Evolutionary conservation across 2,888 invertebrate species (phyloP), one percentile per base, ranked within the genome.

Genomic region (Melanotus villosus): DNA sequence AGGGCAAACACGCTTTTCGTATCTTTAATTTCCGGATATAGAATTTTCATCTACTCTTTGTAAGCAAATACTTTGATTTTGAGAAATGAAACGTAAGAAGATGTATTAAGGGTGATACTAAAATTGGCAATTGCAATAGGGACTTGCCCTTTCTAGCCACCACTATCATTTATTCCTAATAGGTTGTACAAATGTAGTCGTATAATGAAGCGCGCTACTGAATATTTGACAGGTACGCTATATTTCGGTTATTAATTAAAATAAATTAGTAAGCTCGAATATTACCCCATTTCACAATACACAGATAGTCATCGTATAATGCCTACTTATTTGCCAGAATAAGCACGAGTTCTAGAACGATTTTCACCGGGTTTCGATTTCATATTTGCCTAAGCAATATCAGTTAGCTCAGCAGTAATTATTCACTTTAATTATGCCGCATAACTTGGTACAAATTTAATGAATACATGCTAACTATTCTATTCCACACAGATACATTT

Each of bases 361-460:
- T 30, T 43, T 60, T 43, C 59, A 32, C 59, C 9, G 43, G 21
- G 59, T 16, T 32, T 60, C 59, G 59, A 60, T 60, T 45, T 21
- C 34, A 45, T 60, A 60, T 60, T 60, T 60, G 21, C 34, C n/a
- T 19, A 45, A 32, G 34, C 59, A 47, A 34, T 54, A 56, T 16
- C 52, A 56, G 34, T 18, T 36, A 60, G 59, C 43, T 47, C 47
- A 21, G 45, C 41, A 45, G 47, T 32, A 60, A 60, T 60, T 60
- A 60, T 47, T 60, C 32, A 60, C 59, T 45, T 60, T 60, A 60
- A 60, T 60, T 60, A 43, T 58, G 43, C 59, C 30, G 32, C 59
- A 60, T 56, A 56, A 38, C 56, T 56, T 38, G 36, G 12, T 56
- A 38, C 12, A 56, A 32, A 34, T 32, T 54, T 54, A 54, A 56